These are phyloP conservation scores for Catocala fraxini DNA, from an alignment of 2,888 invertebrate genomes.

Conservation along the genomic window DNA sequence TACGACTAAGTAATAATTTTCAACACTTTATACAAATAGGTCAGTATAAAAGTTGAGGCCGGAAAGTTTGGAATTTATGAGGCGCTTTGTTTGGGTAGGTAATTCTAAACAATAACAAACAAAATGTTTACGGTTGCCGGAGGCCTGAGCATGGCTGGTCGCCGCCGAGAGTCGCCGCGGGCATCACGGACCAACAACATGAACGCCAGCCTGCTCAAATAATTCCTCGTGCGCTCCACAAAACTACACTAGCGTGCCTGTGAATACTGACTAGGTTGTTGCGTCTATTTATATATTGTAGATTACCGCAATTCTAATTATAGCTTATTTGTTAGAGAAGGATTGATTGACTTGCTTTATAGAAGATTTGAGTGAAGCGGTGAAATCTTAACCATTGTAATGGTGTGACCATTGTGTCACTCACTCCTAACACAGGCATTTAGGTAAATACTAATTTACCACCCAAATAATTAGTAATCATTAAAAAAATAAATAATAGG, in stretches of 20 bases:
- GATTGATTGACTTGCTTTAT: too few relatives aligned
- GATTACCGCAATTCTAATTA: too few relatives aligned
- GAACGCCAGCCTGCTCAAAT: slow-evolving; percentile 25
- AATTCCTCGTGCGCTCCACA: slow-evolving; percentile 24
- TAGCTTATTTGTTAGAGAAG: too few relatives aligned
- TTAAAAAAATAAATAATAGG: too few relatives aligned
- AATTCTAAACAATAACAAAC: slow-evolving; percentile 81
- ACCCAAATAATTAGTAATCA: too few relatives aligned
- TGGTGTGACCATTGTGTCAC: too few relatives aligned
- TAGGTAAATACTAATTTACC: too few relatives aligned
- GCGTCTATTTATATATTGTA: too few relatives aligned
- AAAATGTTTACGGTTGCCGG: slow-evolving; percentile 63
- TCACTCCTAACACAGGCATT: too few relatives aligned
- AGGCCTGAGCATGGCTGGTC: slow-evolving; percentile 43
- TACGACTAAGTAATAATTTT: slow-evolving; percentile 61
- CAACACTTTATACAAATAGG: slow-evolving; percentile 67
- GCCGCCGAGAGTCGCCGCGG: slow-evolving; percentile 42
- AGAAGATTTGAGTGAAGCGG: too few relatives aligned
- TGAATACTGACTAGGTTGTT: neutral
- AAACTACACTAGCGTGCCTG: slow-evolving; percentile 14
- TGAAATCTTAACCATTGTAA: too few relatives aligned
- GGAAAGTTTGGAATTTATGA: slow-evolving; percentile 75
- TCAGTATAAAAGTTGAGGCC: slow-evolving; percentile 69
- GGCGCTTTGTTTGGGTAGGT: slow-evolving; percentile 73
- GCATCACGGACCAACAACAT: slow-evolving; percentile 52